phyloP scores from a whole-genome alignment of 2,113 vertebrate species.

The Ctenodactylus gundi region DNA sequence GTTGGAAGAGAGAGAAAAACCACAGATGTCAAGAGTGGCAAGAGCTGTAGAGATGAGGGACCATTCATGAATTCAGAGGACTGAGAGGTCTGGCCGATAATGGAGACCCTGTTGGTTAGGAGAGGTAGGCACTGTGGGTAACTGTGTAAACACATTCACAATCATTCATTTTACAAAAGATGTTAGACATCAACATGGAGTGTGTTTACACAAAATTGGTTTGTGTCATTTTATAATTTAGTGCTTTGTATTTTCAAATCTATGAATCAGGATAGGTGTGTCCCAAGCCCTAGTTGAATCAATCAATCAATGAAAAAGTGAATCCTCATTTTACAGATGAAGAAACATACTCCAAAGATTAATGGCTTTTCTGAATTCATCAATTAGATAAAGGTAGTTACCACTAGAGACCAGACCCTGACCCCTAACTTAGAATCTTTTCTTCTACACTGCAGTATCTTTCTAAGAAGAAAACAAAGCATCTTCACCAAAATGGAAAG shows the following conservation, averaged over 20 bases:
- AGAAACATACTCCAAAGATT: constrained; percentile 1
- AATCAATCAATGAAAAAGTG: background rate
- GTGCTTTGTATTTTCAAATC: background rate
- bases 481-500: background rate
- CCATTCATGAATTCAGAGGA: background rate
- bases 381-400: background rate
- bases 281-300: background rate
- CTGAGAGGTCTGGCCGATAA: background rate
- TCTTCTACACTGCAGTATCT: background rate
- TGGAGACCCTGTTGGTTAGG: background rate
- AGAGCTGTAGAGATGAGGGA: background rate
- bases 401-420: background rate
- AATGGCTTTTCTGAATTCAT: constrained; percentile 24
- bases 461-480: background rate
- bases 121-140: background rate
- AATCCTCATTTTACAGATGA: background rate
- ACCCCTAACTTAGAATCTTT: background rate
- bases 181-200: background rate
- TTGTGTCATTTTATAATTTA: background rate
- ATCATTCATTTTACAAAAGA: background rate
- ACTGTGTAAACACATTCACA: background rate
- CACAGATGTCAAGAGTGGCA: background rate
- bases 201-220: background rate
- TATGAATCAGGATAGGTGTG: background rate
- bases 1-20: background rate